Base-by-base conservation (phyloP, 1,140 invertebrate species). In the Globodera ellingtonae region DNA sequence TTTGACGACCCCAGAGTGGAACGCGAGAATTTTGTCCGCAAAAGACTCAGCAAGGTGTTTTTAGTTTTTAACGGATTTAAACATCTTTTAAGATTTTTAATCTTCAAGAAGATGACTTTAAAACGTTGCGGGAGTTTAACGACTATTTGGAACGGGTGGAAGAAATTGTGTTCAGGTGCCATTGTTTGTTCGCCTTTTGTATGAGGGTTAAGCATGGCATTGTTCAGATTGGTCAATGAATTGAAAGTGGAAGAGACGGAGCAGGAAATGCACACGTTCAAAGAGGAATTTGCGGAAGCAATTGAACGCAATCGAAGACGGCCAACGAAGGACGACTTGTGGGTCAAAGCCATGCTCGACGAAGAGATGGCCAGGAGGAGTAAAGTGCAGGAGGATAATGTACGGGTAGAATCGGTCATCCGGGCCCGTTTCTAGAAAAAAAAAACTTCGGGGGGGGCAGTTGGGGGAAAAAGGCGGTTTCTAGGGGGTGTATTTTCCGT, bases 1-100 rank as follows among this genome's bases (percentile, higher is more conserved):
- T 99, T 98, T 89, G 97, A 99, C 91, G 96, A 99, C 92, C 90
- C 96, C 2, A 92, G 92, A 90, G 94, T 99, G 2, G 97, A 99
- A 90, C 98, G 98, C 89, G 97, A 99, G 92, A 93, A 98, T 9
- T 96, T 98, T 86, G 97, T 98, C 84, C 91, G 97, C 24, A 94
- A 94, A 89, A 92, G 93, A 86, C 92, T 98, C 47, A 89, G 97
- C 0, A 93, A 94, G 88, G 95, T 89, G 24, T 62, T 35, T 15
- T 13, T 76, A 18, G 4, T 74, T 52, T 82, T 82, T 52, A 13
- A 35, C 44, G 35, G 35, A 35, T 1, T 35, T 35, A 10, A 52
- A 7, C 77, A 21, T 0, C 48, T 72, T 84, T 84, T 78, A 73
- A 89, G 85, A 83, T 96, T 89, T 97, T 94, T 85, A 96, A 95